Evolutionary conservation across 2,888 invertebrate genomes (phyloP).

Genomic region (Sinotaia quadrata): DNA sequence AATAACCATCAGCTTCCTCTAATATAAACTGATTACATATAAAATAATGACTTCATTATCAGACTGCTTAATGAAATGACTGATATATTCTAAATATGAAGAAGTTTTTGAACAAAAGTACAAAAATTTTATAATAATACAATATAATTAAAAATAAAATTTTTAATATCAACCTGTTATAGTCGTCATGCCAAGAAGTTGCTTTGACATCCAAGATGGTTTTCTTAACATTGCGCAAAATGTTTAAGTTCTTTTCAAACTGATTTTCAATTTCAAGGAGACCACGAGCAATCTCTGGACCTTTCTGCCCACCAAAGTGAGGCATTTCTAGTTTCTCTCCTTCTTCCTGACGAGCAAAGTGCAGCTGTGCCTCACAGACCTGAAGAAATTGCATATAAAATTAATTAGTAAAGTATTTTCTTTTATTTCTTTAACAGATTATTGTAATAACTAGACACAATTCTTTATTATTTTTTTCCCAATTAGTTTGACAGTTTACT

Average conservation of each 20-base stretch:
- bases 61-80: too few species aligned
- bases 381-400: too few species aligned
- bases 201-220: constrained; percentile 74
- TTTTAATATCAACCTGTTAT: constrained; percentile 63
- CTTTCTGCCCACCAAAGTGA: constrained; percentile 82
- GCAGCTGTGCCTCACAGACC: constrained; percentile 90
- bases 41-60: too few species aligned
- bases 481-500: too few species aligned
- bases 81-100: too few species aligned
- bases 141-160: background rate
- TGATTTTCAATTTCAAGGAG: constrained; percentile 79
- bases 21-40: too few species aligned
- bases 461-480: too few species aligned
- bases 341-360: constrained; percentile 84
- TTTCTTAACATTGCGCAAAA: constrained; percentile 77
- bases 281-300: constrained; percentile 71
- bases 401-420: too few species aligned
- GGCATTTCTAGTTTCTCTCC: constrained; percentile 80
- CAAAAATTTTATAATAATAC: background rate
- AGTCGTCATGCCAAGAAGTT: constrained; percentile 85
- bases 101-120: background rate
- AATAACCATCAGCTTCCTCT: too few species aligned
- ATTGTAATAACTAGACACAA: too few species aligned
- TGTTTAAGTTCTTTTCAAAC: constrained; percentile 79
- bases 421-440: too few species aligned